Percentiles rank a stretch among this genome's conserved stretches.
These are phyloP conservation scores for Xiphophorus birchmanni DNA, from an alignment of 2,797 vertebrate genomes.

Conservation along the genomic window DNA sequence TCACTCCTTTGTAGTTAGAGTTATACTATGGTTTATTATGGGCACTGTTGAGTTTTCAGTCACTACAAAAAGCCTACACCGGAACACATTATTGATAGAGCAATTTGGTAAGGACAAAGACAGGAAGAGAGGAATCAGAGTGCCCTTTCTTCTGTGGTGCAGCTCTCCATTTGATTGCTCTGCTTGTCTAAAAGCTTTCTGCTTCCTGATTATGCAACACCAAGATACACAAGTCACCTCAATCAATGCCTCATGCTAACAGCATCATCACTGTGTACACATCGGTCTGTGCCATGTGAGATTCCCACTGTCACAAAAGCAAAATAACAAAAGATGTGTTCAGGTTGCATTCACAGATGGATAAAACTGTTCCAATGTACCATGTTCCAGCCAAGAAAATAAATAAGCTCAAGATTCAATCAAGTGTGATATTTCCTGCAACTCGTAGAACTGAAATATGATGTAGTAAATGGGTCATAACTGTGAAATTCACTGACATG, in stretches of 20 bases:
- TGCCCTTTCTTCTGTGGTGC: constrained; percentile 20
- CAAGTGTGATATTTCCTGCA: constrained; percentile 35
- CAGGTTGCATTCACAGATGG: constrained; percentile 33
- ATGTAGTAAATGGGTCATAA: constrained; percentile 62
- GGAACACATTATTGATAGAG: constrained; percentile 56
- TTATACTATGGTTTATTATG: constrained; percentile 4
- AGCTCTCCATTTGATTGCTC: constrained; percentile 68
- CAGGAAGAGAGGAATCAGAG: constrained; percentile 29
- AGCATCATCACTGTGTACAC: constrained; percentile 39
- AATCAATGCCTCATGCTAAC: constrained; percentile 65
- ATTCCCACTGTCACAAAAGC: constrained; percentile 37
- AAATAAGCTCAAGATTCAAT: constrained; percentile 38
- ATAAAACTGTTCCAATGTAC: constrained; percentile 39
- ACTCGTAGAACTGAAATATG: constrained; percentile 56
- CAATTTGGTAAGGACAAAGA: constrained; percentile 28
- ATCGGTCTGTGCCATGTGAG: constrained; percentile 7
- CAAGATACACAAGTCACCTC: constrained; percentile 55
- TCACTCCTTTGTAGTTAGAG: constrained; percentile 18
- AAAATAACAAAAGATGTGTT: constrained; percentile 21
- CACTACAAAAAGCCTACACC: constrained; percentile 26
- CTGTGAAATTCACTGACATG: constrained; percentile 36
- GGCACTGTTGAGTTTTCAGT: constrained; percentile 18
- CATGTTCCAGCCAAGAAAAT: constrained; percentile 27
- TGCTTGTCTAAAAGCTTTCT: constrained; percentile 62
- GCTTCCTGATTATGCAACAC: constrained; percentile 70